phyloP scores from a whole-genome alignment of 1,140 invertebrate species.

The Drosophila repleta region DNA sequence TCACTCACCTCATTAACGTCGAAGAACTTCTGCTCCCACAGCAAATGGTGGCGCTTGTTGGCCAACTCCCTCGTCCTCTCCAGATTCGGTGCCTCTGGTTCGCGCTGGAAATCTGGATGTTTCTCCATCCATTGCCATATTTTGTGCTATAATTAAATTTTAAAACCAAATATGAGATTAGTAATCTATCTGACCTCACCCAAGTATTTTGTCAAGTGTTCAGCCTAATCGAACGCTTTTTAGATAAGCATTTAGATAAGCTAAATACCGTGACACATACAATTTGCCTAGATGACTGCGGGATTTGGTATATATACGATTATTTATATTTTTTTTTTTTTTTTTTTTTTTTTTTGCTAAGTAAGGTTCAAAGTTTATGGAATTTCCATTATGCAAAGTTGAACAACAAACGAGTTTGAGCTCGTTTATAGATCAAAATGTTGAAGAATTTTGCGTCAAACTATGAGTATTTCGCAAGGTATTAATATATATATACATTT shows the following conservation, averaged over 20 bases:
- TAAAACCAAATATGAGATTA: conserved; percentile 14
- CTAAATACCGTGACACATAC: too few species aligned
- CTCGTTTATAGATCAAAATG: too few species aligned
- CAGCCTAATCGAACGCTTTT: conserved; percentile 6
- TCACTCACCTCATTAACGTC: conserved; percentile 85
- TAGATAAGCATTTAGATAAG: conserved; percentile 19
- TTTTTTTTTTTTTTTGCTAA: neutral
- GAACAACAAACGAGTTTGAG: too few species aligned
- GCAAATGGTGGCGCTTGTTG: conserved; percentile 86
- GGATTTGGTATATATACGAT: too few species aligned
- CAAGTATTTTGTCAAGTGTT: neutral
- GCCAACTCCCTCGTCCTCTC: conserved; percentile 88
- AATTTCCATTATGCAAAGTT: too few species aligned
- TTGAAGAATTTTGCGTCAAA: too few species aligned
- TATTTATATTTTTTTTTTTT: neutral
- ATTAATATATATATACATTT: too few species aligned
- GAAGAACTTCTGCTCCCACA: conserved; percentile 88
- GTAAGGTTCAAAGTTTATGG: too few species aligned
- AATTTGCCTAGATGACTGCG: too few species aligned
- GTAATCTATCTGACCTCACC: conserved; percentile 12
- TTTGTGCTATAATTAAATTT: conserved; percentile 85
- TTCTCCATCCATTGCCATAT: conserved; percentile 91
- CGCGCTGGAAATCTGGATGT: conserved; percentile 90
- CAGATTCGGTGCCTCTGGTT: conserved; percentile 85
- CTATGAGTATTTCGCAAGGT: too few species aligned